phyloP scores from a whole-genome alignment of 2,797 vertebrate genomes.

The Gymnopithys bicolor region DNA sequence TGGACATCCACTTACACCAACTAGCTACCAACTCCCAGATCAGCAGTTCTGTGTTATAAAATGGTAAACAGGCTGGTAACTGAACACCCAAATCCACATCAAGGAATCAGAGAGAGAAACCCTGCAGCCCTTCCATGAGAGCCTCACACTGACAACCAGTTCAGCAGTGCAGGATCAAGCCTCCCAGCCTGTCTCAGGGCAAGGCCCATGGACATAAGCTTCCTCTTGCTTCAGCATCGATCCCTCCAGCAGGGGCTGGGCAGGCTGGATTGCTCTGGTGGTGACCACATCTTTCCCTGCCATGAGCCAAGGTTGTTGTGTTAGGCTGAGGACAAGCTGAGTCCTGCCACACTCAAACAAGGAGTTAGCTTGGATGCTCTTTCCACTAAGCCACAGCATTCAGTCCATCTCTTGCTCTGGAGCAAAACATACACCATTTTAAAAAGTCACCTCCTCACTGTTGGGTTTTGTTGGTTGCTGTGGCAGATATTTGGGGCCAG shows the following conservation, averaged over 20 bases:
- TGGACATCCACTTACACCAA: accelerated
- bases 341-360: accelerated
- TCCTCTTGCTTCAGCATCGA: accelerated
- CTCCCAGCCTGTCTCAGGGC: background rate
- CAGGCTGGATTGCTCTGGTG: background rate
- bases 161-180: background rate
- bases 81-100: background rate
- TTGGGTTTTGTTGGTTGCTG: background rate
- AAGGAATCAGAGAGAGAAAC: background rate
- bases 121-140: background rate
- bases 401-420: accelerated
- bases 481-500: background rate
- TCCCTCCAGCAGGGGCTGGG: background rate
- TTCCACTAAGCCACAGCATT: background rate
- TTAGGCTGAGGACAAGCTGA: background rate
- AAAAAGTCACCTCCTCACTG: background rate
- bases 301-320: accelerated
- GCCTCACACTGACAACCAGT: no score
- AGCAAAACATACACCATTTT: background rate
- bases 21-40: accelerated
- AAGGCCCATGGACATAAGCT: background rate
- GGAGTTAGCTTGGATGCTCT: background rate
- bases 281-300: background rate
- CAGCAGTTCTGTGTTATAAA: background rate
- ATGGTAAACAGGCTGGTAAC: background rate